phyloP scores from a whole-genome alignment of 2,113 vertebrate genomes.

The Cyprinodon tularosa region DNA sequence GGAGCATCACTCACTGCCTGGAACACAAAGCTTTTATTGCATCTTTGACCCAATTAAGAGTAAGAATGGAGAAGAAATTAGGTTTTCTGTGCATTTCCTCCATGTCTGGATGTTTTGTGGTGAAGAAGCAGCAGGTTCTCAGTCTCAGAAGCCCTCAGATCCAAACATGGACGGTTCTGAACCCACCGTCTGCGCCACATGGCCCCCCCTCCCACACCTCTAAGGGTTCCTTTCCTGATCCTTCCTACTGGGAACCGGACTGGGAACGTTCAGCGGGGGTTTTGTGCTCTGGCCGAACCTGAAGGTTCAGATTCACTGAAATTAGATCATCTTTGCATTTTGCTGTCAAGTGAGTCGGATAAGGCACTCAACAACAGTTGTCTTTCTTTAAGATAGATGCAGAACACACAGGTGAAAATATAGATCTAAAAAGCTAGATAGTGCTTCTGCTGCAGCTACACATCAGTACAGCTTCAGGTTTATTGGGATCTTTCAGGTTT shows the following conservation, averaged over 20 bases:
- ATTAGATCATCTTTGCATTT: neutral
- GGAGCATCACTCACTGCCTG: constrained; percentile 46
- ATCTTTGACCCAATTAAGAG: constrained; percentile 67
- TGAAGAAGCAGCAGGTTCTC: constrained; percentile 46
- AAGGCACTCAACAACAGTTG: neutral
- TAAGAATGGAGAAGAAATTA: constrained; percentile 49
- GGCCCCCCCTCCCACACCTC: constrained; percentile 24
- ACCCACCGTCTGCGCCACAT: constrained; percentile 40
- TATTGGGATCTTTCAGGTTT: neutral
- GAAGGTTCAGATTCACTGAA: constrained; percentile 44
- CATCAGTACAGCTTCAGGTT: neutral
- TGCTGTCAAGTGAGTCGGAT: neutral
- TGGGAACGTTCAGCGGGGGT: neutral
- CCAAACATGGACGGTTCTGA: constrained; percentile 34
- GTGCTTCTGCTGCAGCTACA: no score
- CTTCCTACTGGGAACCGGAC: neutral
- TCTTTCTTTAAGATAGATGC: neutral
- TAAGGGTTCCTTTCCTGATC: neutral
- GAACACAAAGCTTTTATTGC: constrained; percentile 57
- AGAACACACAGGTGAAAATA: neutral
- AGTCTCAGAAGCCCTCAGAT: constrained; percentile 5
- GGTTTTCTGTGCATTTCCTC: constrained; percentile 50
- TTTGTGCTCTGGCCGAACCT: constrained; percentile 52
- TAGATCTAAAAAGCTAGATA: neutral
- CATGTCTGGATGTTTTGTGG: constrained; percentile 6